Base-by-base conservation (phyloP, 2,113 vertebrate species). In the Geococcyx californianus region DNA sequence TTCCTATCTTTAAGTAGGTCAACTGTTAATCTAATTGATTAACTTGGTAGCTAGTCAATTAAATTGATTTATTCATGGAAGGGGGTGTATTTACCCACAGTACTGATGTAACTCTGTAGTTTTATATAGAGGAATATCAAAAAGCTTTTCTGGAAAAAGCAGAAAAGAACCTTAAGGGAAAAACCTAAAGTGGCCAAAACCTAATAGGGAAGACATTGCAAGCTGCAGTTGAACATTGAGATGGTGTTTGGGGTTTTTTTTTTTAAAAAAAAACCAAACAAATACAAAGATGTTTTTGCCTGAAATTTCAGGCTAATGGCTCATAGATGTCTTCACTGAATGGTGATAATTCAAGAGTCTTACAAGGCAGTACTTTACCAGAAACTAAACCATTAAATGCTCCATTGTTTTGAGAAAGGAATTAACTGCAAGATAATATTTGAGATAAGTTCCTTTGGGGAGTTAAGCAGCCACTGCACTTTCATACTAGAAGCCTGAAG, bases 1-100 rank as follows among this genome's bases (percentile, higher is more conserved):
- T 16, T 33, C n/a, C 90, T 81, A 3, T 90, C 56, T 93, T 81
- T 74, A 94, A 88, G 73, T 95, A 96, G 95, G 92, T 90, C 85
- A 96, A 34, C 75, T 29, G 0, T 96, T 92, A 93, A 86, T 89
- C 36, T 78, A 78, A 90, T 90, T 81, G 79, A 95, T 95, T 92
- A 90, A 47, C 52, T 93, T 67, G 36, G 42, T 70, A 88, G 59
- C 21, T 49, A 54, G 76, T 90, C 90, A 95, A 3, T 93, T 91
- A 85, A 59, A 93, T 93, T 54, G 83, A 92, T 93, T 83, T 59
- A 38, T 8, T 91, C 7, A 1, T 69, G 15, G 10, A 15, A 33
- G 13, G 56, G 56, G n/a, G 16, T 7, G 7, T 56, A 75, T 26
- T 84, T 82, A 47, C 24, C 34, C 68, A 26, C 70, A 51, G 12